Base-by-base conservation (phyloP, 2,888 invertebrate genomes). In the Campoletis raptor region DNA sequence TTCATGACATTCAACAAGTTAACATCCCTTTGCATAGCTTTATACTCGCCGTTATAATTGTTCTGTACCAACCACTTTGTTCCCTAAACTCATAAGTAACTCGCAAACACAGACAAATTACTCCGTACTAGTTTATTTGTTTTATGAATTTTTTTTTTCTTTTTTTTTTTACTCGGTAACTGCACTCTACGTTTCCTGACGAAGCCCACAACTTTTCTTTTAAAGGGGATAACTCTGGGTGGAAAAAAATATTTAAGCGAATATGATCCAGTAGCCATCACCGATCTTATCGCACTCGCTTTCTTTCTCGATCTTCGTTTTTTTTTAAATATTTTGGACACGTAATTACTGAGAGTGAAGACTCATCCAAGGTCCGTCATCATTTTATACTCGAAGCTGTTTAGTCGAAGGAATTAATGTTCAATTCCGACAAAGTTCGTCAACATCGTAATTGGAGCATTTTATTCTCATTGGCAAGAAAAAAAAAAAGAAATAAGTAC, bases 1-100 rank as follows among this genome's bases (percentile, higher is more conserved):
- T 37, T 37, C 54, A 54, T 24, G n/a, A 37, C 54, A 54, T 73
- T 73, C 73, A 73, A 73, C 54, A 73, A 73, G 36, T 73, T 54
- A 48, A 54, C 37, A 54, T 40, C 73, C 30, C 54, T 73, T 73
- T 52, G 45, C 40, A 73, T 37, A 36, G 37, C 21, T 36, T 54
- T 72, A 10, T n/a, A 37, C 21, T 15, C 54, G 12, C 73, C 15
- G 21, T 54, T 73, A 54, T 37, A 57, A 73, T 36, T 54, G 21
- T 21, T 21, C 54, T 30, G 54, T 57, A 73, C 54, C 37, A 54
- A 40, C 36, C 21, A 37, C 37, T 54, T 73, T 54, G 8, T 73
- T 73, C 37, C 40, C 36, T 73, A 21, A 54, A 73, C 45, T 70
- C 45, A 48, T 30, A 48, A 45, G 45, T 45, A 48, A 45, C 54